These are phyloP conservation scores for Oncorhynchus kisutch DNA, from an alignment of 2,113 vertebrate genomes.

Conservation along the genomic window DNA sequence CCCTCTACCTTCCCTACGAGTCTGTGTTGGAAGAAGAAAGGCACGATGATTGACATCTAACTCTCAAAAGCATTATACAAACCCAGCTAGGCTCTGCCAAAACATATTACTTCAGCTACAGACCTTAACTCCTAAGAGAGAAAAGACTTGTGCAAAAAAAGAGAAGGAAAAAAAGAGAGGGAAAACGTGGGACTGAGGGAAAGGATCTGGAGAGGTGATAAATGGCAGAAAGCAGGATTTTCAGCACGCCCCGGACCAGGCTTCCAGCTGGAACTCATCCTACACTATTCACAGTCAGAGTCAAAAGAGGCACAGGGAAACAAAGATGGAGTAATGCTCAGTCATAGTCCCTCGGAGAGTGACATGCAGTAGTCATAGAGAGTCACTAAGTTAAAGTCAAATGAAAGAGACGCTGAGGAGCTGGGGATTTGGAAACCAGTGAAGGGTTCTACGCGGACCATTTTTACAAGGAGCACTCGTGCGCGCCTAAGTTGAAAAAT, in stretches of 20 bases:
- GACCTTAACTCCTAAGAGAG: slow-evolving; percentile 58
- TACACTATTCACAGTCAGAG: slow-evolving; percentile 15
- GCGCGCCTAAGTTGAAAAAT: too few relatives aligned
- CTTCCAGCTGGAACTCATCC: slow-evolving; percentile 49
- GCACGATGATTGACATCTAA: slow-evolving; percentile 72
- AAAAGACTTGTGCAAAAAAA: slow-evolving; percentile 64
- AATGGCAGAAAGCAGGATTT: slow-evolving; percentile 56
- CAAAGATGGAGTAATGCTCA: not conserved
- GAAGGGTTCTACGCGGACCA: too few relatives aligned
- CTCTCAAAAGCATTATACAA: slow-evolving; percentile 66
- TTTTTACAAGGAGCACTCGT: too few relatives aligned
- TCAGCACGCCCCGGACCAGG: slow-evolving; percentile 36
- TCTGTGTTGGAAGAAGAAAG: slow-evolving; percentile 67
- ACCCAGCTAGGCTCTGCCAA: slow-evolving; percentile 57
- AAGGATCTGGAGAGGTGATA: slow-evolving; percentile 54
- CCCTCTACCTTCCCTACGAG: slow-evolving; percentile 69
- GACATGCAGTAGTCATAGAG: slow-evolving; percentile 14
- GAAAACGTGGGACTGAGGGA: slow-evolving; percentile 32
- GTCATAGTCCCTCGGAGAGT: slow-evolving; percentile 20
- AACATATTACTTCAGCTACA: slow-evolving; percentile 68
- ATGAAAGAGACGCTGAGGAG: not conserved
- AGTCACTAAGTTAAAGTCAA: not conserved
- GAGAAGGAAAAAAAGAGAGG: slow-evolving; percentile 27
- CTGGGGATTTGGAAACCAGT: not conserved
- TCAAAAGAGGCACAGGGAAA: not conserved